These are phyloP conservation scores for Barnardius zonarius DNA, from an alignment of 2,113 vertebrate genomes.

Conservation along the genomic window DNA sequence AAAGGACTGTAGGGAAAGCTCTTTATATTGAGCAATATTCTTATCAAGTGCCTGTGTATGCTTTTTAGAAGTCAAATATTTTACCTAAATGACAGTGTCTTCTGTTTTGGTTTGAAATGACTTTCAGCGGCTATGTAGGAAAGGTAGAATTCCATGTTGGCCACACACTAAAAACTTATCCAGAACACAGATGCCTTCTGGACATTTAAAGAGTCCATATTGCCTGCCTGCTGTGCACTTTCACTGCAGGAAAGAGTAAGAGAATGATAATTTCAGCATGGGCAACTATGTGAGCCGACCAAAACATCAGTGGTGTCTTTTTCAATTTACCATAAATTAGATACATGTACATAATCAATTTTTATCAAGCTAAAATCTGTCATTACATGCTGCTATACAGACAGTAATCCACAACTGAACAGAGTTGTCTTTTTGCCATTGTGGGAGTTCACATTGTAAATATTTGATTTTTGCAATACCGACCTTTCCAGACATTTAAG, in stretches of 20 bases:
- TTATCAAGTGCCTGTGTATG: background rate
- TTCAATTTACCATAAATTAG: background rate
- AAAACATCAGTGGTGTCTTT: background rate
- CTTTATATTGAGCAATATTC: background rate
- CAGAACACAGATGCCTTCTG: constrained; percentile 48
- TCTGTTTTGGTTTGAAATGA: constrained; percentile 40
- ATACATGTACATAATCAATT: background rate
- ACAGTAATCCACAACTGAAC: background rate
- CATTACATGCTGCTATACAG: background rate
- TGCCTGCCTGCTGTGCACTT: constrained; percentile 52
- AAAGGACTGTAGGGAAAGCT: background rate
- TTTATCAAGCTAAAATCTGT: background rate
- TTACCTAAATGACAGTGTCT: background rate
- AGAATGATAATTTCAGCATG: constrained; percentile 7
- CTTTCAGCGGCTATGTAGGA: constrained; percentile 36
- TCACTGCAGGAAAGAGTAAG: constrained; percentile 16
- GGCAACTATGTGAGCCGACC: background rate
- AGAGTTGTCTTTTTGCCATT: background rate
- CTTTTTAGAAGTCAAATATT: background rate
- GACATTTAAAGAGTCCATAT: constrained; percentile 56
- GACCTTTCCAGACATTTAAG: background rate
- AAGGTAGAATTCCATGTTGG: constrained; percentile 57
- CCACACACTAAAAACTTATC: constrained; percentile 25
- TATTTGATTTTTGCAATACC: background rate
- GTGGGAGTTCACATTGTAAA: background rate